These are phyloP conservation scores for Motacilla alba DNA, from an alignment of 2,113 vertebrate genomes.

Conservation along the genomic window DNA sequence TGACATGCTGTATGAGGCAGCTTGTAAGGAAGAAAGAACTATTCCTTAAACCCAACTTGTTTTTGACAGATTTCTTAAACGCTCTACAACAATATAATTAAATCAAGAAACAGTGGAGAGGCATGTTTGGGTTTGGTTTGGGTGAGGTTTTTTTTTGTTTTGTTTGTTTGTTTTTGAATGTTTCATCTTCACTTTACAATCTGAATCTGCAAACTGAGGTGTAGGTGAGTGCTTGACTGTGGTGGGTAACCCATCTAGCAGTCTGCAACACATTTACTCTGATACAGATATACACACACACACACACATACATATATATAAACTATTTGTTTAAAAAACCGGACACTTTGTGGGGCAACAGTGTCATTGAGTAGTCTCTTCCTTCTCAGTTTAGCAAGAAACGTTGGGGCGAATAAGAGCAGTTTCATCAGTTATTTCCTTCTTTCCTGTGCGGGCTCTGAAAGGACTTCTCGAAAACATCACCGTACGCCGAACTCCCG, in stretches of 20 bases:
- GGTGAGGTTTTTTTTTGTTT: neutral
- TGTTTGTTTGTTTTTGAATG: neutral
- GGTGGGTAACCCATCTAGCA: neutral
- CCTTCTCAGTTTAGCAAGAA: neutral
- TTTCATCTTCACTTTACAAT: neutral
- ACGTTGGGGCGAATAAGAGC: neutral
- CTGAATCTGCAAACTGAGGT: neutral
- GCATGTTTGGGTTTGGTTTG: neutral
- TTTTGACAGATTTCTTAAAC: neutral
- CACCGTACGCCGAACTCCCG: fast-evolving
- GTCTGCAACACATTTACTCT: neutral
- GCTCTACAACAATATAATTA: neutral
- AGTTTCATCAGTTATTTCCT: conserved; percentile 34
- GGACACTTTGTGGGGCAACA: neutral
- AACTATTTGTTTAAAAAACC: neutral
- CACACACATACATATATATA: too few species aligned
- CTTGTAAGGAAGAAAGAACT: neutral
- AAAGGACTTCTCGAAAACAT: neutral
- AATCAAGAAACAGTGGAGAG: neutral
- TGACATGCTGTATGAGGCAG: neutral
- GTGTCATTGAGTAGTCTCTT: neutral
- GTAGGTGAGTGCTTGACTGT: neutral
- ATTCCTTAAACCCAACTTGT: neutral
- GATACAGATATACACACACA: too few species aligned
- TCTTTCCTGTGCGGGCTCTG: conserved; percentile 6